Conservation (phyloP, 1,140 invertebrate genomes). For the Battus philenor region DNA sequence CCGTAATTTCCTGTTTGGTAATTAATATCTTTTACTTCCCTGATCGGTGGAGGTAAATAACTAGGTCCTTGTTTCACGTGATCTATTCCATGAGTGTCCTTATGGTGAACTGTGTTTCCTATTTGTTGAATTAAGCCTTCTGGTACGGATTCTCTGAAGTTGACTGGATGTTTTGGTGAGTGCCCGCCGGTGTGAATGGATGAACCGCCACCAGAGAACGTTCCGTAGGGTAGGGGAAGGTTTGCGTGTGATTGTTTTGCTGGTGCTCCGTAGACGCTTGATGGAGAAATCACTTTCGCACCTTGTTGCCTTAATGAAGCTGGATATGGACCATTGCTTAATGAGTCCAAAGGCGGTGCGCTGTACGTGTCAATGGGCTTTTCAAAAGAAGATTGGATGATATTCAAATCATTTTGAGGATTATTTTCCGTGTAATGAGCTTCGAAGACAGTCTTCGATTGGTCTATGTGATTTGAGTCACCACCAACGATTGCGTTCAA, state of each 20-base stretch:
- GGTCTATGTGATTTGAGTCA: constrained; percentile 67
- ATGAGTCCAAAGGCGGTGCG: constrained; percentile 69
- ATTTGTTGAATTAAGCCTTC: constrained; percentile 80
- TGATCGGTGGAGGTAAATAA: constrained; percentile 80
- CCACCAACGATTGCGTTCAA: constrained; percentile 67
- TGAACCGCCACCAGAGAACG: constrained; percentile 60
- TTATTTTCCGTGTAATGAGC: constrained; percentile 67
- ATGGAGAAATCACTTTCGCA: constrained; percentile 74
- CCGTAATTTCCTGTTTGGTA: constrained; percentile 38
- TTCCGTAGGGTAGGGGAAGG: constrained; percentile 65
- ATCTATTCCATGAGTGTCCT: constrained; percentile 66
- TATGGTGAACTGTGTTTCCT: constrained; percentile 76
- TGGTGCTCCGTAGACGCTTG: constrained; percentile 75
- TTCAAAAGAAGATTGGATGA: constrained; percentile 34
- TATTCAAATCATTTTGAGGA: constrained; percentile 29
- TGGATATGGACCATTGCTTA: constrained; percentile 72
- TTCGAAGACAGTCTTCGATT: constrained; percentile 72
- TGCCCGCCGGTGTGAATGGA: constrained; percentile 60
- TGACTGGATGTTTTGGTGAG: constrained; percentile 77
- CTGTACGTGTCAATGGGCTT: constrained; percentile 69
- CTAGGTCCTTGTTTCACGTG: constrained; percentile 67
- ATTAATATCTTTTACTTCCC: constrained; percentile 68
- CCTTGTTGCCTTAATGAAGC: constrained; percentile 61
- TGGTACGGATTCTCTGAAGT: constrained; percentile 83
- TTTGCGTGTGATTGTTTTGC: constrained; percentile 65